phyloP scores from a whole-genome alignment of 2,797 vertebrate genomes.

The Macropus fuliginosus region DNA sequence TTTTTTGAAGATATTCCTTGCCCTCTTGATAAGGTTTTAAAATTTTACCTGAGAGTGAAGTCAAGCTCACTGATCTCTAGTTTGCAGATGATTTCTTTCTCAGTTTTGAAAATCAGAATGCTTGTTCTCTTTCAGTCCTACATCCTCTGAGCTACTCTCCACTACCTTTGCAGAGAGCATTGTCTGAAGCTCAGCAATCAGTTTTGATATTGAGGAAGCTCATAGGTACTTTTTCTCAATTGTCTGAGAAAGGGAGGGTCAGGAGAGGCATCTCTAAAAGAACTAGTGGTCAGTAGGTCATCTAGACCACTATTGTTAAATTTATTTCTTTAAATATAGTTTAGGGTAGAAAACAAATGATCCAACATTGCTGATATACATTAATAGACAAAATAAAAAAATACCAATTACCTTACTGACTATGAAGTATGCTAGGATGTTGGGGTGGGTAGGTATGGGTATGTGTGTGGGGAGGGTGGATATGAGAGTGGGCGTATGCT shows the following conservation, averaged over 20 bases:
- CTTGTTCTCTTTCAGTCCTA: neutral
- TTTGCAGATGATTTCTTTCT: neutral
- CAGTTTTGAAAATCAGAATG: neutral
- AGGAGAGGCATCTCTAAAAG: neutral
- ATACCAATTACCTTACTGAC: neutral
- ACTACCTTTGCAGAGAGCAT: neutral
- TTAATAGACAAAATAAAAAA: neutral
- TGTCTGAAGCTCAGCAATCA: neutral
- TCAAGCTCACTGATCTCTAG: neutral
- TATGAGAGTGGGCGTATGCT: neutral
- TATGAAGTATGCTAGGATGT: neutral
- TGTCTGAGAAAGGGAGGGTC: neutral
- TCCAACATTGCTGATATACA: neutral
- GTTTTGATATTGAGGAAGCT: neutral
- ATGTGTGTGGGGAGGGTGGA: too few species aligned
- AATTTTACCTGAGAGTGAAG: neutral
- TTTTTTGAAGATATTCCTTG: neutral
- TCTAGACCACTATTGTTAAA: neutral
- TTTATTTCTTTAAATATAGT: neutral
- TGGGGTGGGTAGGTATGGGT: neutral
- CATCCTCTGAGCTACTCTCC: too few species aligned
- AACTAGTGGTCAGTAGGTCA: neutral
- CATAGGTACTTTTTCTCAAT: neutral
- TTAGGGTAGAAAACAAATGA: neutral
- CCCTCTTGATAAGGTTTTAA: slow-evolving; percentile 7